A percentile compares a stretch with the other conserved stretches of the same genome.
Evolutionary conservation across 35 echinoderm and acorn worm species (phyloP).

Genomic region (Amphiura filiformis): DNA sequence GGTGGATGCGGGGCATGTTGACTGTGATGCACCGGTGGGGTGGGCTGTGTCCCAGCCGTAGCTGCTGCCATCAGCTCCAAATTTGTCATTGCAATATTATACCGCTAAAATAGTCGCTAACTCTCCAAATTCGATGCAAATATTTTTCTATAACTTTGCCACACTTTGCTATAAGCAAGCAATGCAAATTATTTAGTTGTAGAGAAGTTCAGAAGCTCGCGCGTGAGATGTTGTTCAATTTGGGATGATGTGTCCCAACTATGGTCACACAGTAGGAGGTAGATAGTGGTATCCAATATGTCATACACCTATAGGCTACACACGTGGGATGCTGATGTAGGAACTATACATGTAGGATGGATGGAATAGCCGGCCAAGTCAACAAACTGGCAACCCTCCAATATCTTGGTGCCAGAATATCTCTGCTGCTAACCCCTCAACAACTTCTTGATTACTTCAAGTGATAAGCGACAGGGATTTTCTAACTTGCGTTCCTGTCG

Average conservation of each 20-base stretch:
- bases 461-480: slow-evolving; percentile 1
- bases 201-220: not conserved
- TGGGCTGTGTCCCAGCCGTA: not conserved
- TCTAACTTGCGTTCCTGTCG: not conserved
- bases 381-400: slow-evolving; percentile 7
- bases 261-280: not conserved
- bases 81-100: not conserved
- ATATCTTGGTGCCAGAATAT: not conserved
- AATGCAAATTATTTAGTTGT: not conserved
- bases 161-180: no score
- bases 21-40: not conserved
- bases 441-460: not conserved
- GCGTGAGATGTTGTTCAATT: no score
- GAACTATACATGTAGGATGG: no score
- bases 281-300: not conserved
- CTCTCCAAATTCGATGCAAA: no score
- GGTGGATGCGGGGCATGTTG: not conserved
- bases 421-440: not conserved
- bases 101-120: no score
- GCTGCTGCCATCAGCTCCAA: not conserved
- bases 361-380: no score
- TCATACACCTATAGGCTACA: not conserved
- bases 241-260: not conserved
- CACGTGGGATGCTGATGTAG: not conserved
- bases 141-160: no score